These are phyloP conservation scores for Rhagologus leucostigma DNA, from an alignment of 2,113 vertebrate species.

Conservation along the genomic window DNA sequence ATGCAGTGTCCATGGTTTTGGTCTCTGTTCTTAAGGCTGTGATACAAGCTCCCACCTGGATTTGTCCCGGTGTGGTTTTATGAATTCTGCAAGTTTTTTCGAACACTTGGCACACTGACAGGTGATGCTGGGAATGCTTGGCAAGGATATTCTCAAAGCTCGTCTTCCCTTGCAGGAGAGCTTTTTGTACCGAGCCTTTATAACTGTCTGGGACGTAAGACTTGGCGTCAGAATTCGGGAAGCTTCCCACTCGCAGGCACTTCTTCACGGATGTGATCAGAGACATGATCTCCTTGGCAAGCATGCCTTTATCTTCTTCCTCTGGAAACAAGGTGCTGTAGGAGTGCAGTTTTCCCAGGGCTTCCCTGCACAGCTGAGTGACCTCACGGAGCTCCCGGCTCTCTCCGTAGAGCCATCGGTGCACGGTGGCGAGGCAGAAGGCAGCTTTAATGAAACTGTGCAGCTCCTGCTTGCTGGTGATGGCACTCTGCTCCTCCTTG, in stretches of 20 bases:
- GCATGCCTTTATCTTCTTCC: conserved; percentile 62
- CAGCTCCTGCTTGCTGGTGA: conserved; percentile 88
- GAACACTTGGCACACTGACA: conserved; percentile 77
- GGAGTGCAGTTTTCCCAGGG: conserved; percentile 72
- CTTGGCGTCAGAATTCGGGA: conserved; percentile 74
- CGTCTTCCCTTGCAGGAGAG: conserved; percentile 39
- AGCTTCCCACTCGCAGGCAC: conserved; percentile 69
- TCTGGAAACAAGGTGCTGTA: conserved; percentile 53
- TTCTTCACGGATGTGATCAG: conserved; percentile 71
- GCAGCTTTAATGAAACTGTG: conserved; percentile 88
- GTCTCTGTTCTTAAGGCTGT: conserved; percentile 83
- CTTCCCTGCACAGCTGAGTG: conserved; percentile 71
- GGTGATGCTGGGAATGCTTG: conserved; percentile 81
- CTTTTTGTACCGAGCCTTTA: conserved; percentile 35
- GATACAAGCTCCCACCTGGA: conserved; percentile 72
- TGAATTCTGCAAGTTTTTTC: conserved; percentile 51
- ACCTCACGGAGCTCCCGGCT: neutral
- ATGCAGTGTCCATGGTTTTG: conserved; percentile 42
- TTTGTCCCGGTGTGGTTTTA: neutral
- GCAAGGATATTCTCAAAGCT: conserved; percentile 77
- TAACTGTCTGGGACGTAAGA: conserved; percentile 87
- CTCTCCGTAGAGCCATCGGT: conserved; percentile 73
- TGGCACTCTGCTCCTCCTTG: conserved; percentile 58
- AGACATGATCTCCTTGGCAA: conserved; percentile 79
- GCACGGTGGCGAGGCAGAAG: conserved; percentile 78